These are phyloP conservation scores for Rhamnusium bicolor DNA, from an alignment of 2,888 invertebrate species.

Conservation along the genomic window DNA sequence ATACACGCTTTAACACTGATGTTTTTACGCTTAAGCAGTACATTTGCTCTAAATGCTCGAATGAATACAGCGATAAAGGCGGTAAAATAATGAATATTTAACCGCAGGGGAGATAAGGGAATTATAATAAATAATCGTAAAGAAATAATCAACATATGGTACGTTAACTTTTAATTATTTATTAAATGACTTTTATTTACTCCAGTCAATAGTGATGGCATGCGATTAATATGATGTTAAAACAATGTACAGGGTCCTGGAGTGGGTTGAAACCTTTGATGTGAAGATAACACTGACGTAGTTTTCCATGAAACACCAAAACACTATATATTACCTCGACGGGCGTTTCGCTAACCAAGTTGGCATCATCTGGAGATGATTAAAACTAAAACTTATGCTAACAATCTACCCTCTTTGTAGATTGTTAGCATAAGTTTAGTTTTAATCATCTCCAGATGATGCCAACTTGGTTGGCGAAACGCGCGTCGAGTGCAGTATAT, in stretches of 20 bases:
- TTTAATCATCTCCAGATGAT: too few relatives aligned
- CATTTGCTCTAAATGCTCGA: background rate
- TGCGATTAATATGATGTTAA: background rate
- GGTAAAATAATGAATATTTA: constrained; percentile 22
- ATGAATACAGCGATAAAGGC: constrained; percentile 17
- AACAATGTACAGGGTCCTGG: background rate
- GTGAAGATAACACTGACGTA: too few relatives aligned
- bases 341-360: too few relatives aligned
- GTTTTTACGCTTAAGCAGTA: background rate
- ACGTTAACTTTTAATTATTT: constrained; percentile 29
- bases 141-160: constrained; percentile 28
- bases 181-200: constrained; percentile 9
- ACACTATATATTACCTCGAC: too few relatives aligned
- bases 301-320: too few relatives aligned
- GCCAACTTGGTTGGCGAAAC: too few relatives aligned
- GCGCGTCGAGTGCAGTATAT: too few relatives aligned
- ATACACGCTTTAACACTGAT: background rate
- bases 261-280: too few relatives aligned
- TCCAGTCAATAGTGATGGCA: background rate
- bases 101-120: constrained; percentile 31
- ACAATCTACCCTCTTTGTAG: too few relatives aligned
- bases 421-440: too few relatives aligned
- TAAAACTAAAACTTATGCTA: too few relatives aligned
- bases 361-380: too few relatives aligned
- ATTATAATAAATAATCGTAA: constrained; percentile 28